Evolutionary conservation across 1,140 invertebrate genomes (phyloP), one percentile per base, ranked within the genome.

Genomic region (Maniola jurtina): DNA sequence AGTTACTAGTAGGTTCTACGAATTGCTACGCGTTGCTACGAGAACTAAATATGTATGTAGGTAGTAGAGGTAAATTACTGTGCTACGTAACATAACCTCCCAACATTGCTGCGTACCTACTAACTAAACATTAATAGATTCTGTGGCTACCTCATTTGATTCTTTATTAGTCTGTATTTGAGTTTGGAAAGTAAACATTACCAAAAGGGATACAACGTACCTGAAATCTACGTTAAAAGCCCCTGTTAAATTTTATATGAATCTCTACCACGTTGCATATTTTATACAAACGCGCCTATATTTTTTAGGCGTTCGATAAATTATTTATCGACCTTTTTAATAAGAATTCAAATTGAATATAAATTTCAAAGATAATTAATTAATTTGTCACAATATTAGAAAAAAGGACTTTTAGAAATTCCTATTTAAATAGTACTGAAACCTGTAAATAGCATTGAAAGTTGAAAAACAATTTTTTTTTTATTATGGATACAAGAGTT

Each of bases 181-280:
- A 45, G 42, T n/a, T 45, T 11, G 42, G 13, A 45, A 45, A 45
- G 42, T 45, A 45, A 45, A 45, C 13, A 45, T 45, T 13, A 45
- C 42, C 5, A n/a, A 45, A 45, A 45, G 42, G 42, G 9, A 45
- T 45, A 45, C 42, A 45, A 45, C 42, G 13, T 45, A 13, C 42
- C 11, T 11, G 13, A n/a, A 45, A 11, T 52, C 15, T 16, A 52
- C 48, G 15, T 8, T 52, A 52, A 16, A 52, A 16, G 10, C 48
- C 16, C 15, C 14, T 9, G 16, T 52, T 9, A 16, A 52, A 52
- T 52, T 52, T 52, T 52, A 16, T 52, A 25, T 52, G 48, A 52
- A 52, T 25, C 48, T 52, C 15, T 52, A 25, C 15, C 16, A 52
- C 48, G 8, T 52, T 52, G 48, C 15, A 52, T 16, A 52, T 52